These are phyloP conservation scores for Lineus longissimus DNA, from an alignment of 1,140 invertebrate genomes.

Conservation along the genomic window DNA sequence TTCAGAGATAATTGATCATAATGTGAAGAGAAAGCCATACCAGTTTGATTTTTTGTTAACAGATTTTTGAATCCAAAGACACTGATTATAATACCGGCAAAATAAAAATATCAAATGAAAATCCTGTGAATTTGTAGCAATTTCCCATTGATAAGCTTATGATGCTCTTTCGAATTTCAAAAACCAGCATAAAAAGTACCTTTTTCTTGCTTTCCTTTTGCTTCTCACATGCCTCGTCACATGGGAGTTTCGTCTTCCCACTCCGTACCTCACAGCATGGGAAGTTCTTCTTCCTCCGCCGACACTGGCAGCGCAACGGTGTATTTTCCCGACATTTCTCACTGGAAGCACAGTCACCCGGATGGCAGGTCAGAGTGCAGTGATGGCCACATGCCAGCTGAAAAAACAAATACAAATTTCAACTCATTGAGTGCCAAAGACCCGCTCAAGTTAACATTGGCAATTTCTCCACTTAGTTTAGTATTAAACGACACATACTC, in stretches of 20 bases:
- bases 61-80: no score
- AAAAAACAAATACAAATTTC: constrained; percentile 16
- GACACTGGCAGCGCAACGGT: constrained; percentile 73
- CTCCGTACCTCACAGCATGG: constrained; percentile 58
- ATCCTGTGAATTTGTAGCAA: no score
- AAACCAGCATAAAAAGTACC: constrained; percentile 20
- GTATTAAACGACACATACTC: background rate
- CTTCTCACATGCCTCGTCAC: constrained; percentile 45
- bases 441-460: background rate
- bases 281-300: constrained; percentile 72
- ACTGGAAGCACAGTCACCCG: constrained; percentile 66
- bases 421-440: constrained; percentile 6
- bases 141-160: no score
- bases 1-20: constrained; percentile 6
- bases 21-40: background rate
- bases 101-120: background rate
- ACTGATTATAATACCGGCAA: background rate
- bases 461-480: background rate
- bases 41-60: background rate
- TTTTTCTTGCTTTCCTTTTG: constrained; percentile 34
- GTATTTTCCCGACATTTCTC: constrained; percentile 75
- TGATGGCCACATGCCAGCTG: constrained; percentile 65
- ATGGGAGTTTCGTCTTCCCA: constrained; percentile 34
- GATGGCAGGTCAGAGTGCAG: constrained; percentile 73
- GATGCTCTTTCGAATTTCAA: no score